Evolutionary conservation across 2,888 invertebrate genomes (phyloP), one percentile per base, ranked within the genome.

Genomic region (Dichetophora obliterata): DNA sequence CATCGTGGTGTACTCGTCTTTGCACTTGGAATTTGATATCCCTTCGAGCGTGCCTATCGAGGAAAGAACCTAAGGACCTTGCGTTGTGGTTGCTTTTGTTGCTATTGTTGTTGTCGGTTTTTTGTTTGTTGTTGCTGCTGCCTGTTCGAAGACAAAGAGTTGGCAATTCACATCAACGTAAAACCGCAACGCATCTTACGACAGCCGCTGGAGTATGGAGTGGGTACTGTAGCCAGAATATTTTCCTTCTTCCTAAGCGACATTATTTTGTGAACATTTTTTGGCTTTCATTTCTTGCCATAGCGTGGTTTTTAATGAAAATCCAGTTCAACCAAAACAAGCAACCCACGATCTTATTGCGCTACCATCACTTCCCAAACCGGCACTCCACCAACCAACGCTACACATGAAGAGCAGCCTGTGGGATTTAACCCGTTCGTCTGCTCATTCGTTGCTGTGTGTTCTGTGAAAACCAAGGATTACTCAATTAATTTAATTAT

Each of bases 401-500:
- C 69, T 22, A 66, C 22, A 31, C 68, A 43, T 43, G 43, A 14
- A 43, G 43, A 37, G 54, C 80, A 43, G 69, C 79, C 61, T 73
- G 77, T 73, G 84, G 82, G 83, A 84, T 85, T 84, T 85, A 85
- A 86, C 85, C 84, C 85, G 80, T 85, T 85, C 82, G 81, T 77
- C 70, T 76, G 79, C 73, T 73, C 73, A 31, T 57, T 61, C 57
- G 19, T 72, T 76, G 69, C 71, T 66, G 65, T 57, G 77, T 14
- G 22, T 22, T 76, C 79, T 77, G 77, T 77, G 79, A 80, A 78
- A 82, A 83, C 84, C 83, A 86, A 89, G 89, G 89, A 89, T 89
- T 89, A 89, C 88, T 89, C 89, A 89, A 89, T 89, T 89, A 89
- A 89, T 89, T 89, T 89, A 89, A 89, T 89, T 89, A 89, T 89